Conservation (phyloP, 2,113 vertebrate species). For the Petrocephalus zakoni region DNA sequence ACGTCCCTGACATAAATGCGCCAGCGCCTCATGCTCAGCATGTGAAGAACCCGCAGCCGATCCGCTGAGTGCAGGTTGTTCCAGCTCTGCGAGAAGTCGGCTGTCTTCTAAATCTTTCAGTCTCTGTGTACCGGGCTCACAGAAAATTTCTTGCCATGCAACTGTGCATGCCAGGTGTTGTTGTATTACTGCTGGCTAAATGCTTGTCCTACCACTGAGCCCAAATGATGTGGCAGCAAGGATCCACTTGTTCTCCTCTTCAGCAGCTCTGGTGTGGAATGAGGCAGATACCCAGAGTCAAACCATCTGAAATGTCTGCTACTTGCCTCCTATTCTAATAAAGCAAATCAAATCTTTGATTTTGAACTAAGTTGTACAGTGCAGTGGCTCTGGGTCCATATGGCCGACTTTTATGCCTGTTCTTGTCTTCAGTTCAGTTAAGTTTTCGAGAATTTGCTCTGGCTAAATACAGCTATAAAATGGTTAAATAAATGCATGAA, state of each 20-base stretch:
- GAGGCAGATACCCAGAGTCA: neutral
- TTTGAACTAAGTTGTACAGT: neutral
- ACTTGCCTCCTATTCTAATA: neutral
- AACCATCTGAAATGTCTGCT: neutral
- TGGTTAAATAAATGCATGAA: neutral
- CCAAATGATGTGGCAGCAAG: neutral
- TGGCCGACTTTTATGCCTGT: neutral
- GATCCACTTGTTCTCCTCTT: neutral
- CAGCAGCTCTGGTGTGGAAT: neutral
- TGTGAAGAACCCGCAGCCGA: neutral
- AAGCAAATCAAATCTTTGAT: neutral
- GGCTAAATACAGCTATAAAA: neutral
- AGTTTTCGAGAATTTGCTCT: neutral
- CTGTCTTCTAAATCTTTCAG: neutral
- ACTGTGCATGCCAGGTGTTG: neutral
- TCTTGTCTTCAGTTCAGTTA: neutral
- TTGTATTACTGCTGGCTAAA: neutral
- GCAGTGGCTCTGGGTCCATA: neutral
- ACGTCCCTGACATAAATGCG: conserved; percentile 2
- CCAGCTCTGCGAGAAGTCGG: neutral
- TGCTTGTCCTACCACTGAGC: neutral
- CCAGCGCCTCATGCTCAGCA: neutral
- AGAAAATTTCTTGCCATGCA: neutral
- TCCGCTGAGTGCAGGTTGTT: neutral
- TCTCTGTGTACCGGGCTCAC: neutral